Evolutionary conservation across 2,888 invertebrate genomes (phyloP).

Genomic region (Onthophagus sagittarius): DNA sequence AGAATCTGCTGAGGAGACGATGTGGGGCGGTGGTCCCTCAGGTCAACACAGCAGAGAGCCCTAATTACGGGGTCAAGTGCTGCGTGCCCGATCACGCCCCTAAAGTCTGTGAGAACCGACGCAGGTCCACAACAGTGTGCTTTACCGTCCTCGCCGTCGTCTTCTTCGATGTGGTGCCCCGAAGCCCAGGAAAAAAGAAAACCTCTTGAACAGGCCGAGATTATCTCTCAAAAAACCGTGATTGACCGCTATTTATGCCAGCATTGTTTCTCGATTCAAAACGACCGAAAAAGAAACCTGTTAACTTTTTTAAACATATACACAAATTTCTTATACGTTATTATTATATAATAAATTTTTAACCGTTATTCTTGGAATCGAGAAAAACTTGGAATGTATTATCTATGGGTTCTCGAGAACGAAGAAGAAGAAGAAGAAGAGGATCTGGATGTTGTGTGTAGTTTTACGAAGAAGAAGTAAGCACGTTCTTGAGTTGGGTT

Average conservation of each 20-base stretch:
- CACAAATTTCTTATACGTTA: no score
- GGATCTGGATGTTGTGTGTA: neutral
- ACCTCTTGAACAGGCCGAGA: constrained; percentile 12
- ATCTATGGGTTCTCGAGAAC: neutral
- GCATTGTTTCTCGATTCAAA: constrained; percentile 13
- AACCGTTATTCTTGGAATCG: no score
- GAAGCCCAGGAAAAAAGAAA: constrained; percentile 21
- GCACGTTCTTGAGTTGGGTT: neutral
- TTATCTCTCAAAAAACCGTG: constrained; percentile 23
- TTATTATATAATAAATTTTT: no score
- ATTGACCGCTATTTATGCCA: constrained; percentile 26
- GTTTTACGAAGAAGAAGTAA: neutral
- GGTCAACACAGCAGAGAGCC: constrained; percentile 34
- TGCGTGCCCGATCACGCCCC: constrained; percentile 44
- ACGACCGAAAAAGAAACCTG: no score
- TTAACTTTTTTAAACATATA: no score
- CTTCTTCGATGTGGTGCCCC: constrained; percentile 2
- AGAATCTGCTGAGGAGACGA: no score
- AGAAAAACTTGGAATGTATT: neutral
- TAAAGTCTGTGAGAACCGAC: constrained; percentile 41
- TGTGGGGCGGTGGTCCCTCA: neutral
- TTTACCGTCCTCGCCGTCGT: neutral
- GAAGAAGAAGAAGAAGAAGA: neutral
- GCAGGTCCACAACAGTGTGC: constrained; percentile 1
- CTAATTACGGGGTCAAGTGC: constrained; percentile 46